Base-by-base conservation (phyloP, 2,888 invertebrate genomes). In the Linhomoeus sp. region DNA sequence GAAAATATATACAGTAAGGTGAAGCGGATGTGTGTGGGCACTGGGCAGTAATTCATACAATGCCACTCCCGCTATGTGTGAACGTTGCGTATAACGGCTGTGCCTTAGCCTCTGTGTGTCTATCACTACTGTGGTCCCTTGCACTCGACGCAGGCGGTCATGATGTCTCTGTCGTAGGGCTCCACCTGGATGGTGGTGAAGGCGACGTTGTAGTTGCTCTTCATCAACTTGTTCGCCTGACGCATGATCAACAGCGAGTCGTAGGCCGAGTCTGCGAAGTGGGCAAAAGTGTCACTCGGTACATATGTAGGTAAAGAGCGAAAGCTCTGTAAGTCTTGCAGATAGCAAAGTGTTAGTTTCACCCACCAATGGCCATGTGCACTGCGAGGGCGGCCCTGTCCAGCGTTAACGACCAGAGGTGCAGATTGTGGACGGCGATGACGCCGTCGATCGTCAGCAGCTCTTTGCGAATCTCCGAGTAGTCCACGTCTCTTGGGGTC, bases 301-400 rank as follows among this genome's bases (percentile, higher is more conserved):
- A n/a, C n/a, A n/a, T n/a, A n/a, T n/a, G n/a, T n/a, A n/a, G n/a
- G n/a, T n/a, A n/a, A n/a, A n/a, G n/a, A n/a, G n/a, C n/a, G n/a
- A n/a, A n/a, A n/a, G n/a, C n/a, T n/a, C n/a, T n/a, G n/a, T n/a
- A n/a, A n/a, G n/a, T n/a, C n/a, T n/a, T n/a, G n/a, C n/a, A n/a
- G n/a, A n/a, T n/a, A n/a, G n/a, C n/a, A n/a, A n/a, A n/a, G n/a
- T n/a, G n/a, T n/a, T n/a, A n/a, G n/a, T n/a, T n/a, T 9, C 5
- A 49, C 52, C 77, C 70, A 90, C 90, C 78, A 57, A 92, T 80
- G 43, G 86, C 94, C 51, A 97, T 73, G 71, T 97, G 94, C n/a
- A 88, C 90, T n/a, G 90, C 81, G 52, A 94, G 72, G 20, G 94
- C 92, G 22, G 83, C 80, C 73, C 90, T 92, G 71, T 90, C 87